phyloP scores from a whole-genome alignment of 2,797 vertebrate species.

The Pagetopsis macropterus region DNA sequence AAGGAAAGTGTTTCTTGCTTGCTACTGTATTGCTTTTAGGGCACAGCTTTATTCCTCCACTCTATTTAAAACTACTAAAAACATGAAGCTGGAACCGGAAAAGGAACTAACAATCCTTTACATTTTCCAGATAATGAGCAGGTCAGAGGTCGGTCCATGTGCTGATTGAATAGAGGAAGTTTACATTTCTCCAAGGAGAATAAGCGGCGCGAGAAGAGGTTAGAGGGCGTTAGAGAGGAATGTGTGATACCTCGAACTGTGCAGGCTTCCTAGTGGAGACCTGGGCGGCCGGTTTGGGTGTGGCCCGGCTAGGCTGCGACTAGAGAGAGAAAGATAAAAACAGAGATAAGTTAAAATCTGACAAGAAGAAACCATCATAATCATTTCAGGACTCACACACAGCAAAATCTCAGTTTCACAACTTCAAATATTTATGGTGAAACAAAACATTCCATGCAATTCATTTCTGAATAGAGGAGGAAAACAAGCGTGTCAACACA shows the following conservation, averaged over 20 bases:
- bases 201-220: not conserved
- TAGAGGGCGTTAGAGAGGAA: constrained; percentile 16
- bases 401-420: constrained; percentile 20
- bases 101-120: constrained; percentile 38
- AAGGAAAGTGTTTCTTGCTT: constrained; percentile 29
- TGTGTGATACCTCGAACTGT: constrained; percentile 80
- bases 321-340: constrained; percentile 44
- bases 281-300: constrained; percentile 75
- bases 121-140: constrained; percentile 15
- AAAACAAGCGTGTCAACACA: not conserved
- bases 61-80: constrained; percentile 8
- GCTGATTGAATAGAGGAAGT: constrained; percentile 14
- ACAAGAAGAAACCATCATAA: constrained; percentile 8
- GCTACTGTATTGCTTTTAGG: not conserved
- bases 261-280: constrained; percentile 76
- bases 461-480: not conserved
- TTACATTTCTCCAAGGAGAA: constrained; percentile 7
- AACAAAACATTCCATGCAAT: constrained; percentile 13
- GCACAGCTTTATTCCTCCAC: not conserved
- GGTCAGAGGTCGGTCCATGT: constrained; percentile 40
- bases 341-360: constrained; percentile 6
- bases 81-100: constrained; percentile 41
- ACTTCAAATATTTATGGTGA: constrained; percentile 3
- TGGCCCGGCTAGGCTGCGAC: constrained; percentile 78
- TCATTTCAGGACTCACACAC: constrained; percentile 19